These are phyloP conservation scores for Calycopis cecrops DNA, from an alignment of 1,140 invertebrate genomes.

Conservation along the genomic window DNA sequence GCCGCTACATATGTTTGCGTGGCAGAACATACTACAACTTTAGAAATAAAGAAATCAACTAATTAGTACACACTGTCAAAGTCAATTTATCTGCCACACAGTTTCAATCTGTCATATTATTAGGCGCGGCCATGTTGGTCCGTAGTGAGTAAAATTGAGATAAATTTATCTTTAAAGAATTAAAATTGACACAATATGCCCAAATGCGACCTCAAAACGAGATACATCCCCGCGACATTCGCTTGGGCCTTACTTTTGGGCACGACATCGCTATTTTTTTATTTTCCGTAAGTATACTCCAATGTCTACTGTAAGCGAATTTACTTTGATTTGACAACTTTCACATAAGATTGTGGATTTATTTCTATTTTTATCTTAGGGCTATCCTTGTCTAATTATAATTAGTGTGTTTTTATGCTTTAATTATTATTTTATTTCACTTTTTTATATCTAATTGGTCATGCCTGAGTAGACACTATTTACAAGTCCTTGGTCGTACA, in stretches of 20 bases:
- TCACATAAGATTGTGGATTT: constrained; percentile 62
- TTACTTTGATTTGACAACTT: constrained; percentile 69
- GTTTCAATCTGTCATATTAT: constrained; percentile 59
- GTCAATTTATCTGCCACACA: constrained; percentile 41
- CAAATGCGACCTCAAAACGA: constrained; percentile 94
- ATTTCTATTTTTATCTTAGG: constrained; percentile 62
- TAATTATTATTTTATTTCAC: neutral
- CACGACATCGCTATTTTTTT: constrained; percentile 95
- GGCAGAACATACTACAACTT: too few relatives aligned
- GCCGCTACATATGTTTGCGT: too few relatives aligned
- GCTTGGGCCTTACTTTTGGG: constrained; percentile 95
- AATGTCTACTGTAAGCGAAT: constrained; percentile 54
- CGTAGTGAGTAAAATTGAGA: constrained; percentile 76
- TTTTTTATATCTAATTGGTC: constrained; percentile 24
- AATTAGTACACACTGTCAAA: constrained; percentile 27
- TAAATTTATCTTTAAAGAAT: constrained; percentile 74
- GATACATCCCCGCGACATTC: constrained; percentile 96
- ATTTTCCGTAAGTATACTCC: constrained; percentile 92
- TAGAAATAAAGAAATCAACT: too few relatives aligned
- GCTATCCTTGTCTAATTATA: constrained; percentile 43
- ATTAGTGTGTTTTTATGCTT: constrained; percentile 24
- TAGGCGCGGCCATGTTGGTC: constrained; percentile 81
- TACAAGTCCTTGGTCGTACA: constrained; percentile 21
- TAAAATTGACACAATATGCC: constrained; percentile 84
- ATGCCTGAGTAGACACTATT: constrained; percentile 24